Evolutionary conservation across 2,888 invertebrate species (phyloP), one percentile per base, ranked within the genome.

Genomic region (Lysandra coridon): DNA sequence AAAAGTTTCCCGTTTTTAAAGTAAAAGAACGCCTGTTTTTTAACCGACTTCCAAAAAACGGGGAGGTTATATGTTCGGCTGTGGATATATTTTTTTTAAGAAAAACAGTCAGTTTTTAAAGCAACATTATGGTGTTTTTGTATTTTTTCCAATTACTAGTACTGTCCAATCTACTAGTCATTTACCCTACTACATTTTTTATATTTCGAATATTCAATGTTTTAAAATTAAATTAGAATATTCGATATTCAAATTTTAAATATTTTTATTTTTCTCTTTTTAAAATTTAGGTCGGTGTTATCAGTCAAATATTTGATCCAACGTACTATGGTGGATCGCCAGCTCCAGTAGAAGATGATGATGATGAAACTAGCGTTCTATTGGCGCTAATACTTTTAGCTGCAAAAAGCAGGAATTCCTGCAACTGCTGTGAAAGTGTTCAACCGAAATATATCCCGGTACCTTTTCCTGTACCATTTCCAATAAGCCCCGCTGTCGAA

Each of bases 361-460:
- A 89, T 53, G 90, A 91, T 53, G 90, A 91, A 81, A 82, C 91
- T 1, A 91, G 92, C 0, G 80, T 91, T 0, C 83, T 92, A 2
- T 85, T 92, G 17, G 86, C 90, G 0, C 82, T 91, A 1, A 81
- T 92, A 2, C 85, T 92, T 1, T 83, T 91, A 75, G 88, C 91
- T 7, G 81, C 86, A 1, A 87, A 85, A 73, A 88, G 87, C 79
- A 84, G 84, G 60, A 85, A 85, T 30, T 83, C 86, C 49, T 85
- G 88, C 79, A 83, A 83, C 44, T 87, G 87, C 79, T 86, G 86
- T 79, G 85, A 83, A 78, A 86, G 87, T 78, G 81, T 44, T 53
- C 44, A 44, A 49, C 75, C 75, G 4, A 75, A 23, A 75, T 53
- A 53, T 33, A 53, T 75, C 23, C 75, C 75, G 49, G 30, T 75